Evolutionary conservation across 1,140 invertebrate genomes (phyloP), one percentile per base, ranked within the genome.

Genomic region (Chrysoperla carnea): DNA sequence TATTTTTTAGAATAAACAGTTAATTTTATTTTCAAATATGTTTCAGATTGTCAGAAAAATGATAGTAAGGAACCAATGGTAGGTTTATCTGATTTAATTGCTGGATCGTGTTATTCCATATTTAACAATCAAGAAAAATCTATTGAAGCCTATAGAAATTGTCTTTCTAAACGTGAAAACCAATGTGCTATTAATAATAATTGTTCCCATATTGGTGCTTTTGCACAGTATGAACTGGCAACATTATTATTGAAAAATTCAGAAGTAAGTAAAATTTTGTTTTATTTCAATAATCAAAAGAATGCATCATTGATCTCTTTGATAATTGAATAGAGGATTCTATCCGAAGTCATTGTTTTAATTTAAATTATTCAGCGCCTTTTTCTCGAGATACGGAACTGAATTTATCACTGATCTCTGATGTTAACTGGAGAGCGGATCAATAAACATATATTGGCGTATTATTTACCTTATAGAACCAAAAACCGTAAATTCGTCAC

Each of bases 141-240:
- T 2, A 51, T 72, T 6, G 56, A 56, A 41, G 60, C 54, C 46
- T 72, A 73, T 48, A 54, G 62, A 38, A 63, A 61, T 46, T 73
- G 70, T 50, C 49, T 73, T 33, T 54, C 61, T 36, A 46, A 52
- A 36, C 58, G 71, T 40, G 43, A 46, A 33, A 52, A 52, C 29
- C 39, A 46, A 37, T 15, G 49, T 11, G 50, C 55, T 23, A 52
- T 46, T 36, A 58, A 56, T 27, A 59, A 63, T 2, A 57, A 67
- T 6, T 75, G 80, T 54, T 60, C 64, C 31, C 76, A 79, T 51
- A 60, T 81, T 43, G 69, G 75, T 42, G 76, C 77, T 9, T 81
- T 79, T 59, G 71, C 77, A 28, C 56, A 74, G 17, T 81, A 75
- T 54, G 78, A 81, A 53, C 55, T 80, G 33, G 76, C 72, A 13